A percentile compares a stretch with the other conserved stretches of the same genome.
These are phyloP conservation scores for Synergus laeviventris DNA, from an alignment of 2,888 invertebrate genomes.

Conservation along the genomic window DNA sequence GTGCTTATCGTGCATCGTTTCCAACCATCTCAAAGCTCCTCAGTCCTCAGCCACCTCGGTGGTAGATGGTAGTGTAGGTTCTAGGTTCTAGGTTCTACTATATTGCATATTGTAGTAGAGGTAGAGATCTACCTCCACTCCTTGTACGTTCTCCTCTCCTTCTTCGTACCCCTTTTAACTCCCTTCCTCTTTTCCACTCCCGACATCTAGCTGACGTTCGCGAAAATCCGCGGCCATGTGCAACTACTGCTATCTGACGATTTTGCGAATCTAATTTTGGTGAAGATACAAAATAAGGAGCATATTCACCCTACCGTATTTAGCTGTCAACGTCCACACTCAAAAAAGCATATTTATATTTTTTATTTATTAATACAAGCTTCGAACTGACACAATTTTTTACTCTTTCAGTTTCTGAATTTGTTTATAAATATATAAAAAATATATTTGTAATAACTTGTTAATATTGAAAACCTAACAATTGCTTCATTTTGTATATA, in stretches of 20 bases:
- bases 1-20: constrained; percentile 76
- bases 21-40: constrained; percentile 64
- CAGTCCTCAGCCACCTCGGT: constrained; percentile 54
- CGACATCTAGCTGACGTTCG: constrained; percentile 68
- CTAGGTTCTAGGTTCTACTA: too few species aligned
- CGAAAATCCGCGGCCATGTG: constrained; percentile 63
- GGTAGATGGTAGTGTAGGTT: constrained; percentile 40
- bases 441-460: too few species aligned
- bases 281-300: constrained; percentile 19
- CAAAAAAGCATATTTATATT: not conserved
- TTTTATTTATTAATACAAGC: not conserved
- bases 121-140: not conserved
- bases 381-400: too few species aligned
- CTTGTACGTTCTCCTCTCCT: constrained; percentile 42
- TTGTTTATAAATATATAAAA: too few species aligned
- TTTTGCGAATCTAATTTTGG: constrained; percentile 66
- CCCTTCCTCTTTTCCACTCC: constrained; percentile 45
- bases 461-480: constrained; percentile 6
- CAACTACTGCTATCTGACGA: constrained; percentile 56
- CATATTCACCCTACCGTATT: not conserved
- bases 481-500: not conserved
- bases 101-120: constrained; percentile 3
- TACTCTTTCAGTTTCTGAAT: too few species aligned
- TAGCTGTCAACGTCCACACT: not conserved
- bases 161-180: constrained; percentile 50